These are phyloP conservation scores for Apteryx mantelli DNA, from an alignment of 2,113 vertebrate species.

Conservation along the genomic window DNA sequence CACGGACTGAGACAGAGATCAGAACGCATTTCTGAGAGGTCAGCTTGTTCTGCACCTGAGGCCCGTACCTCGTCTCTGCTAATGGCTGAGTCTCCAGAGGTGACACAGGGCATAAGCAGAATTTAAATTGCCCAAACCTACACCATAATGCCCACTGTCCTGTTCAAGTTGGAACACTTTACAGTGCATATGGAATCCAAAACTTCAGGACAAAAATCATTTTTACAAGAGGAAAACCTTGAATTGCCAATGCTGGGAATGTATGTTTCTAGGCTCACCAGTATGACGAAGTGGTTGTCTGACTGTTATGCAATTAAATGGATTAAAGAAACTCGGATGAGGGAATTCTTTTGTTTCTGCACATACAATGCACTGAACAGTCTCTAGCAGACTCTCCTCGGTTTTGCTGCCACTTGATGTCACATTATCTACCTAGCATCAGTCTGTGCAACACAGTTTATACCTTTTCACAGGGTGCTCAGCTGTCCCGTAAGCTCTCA, in stretches of 20 bases:
- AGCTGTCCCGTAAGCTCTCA: background rate
- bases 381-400: background rate
- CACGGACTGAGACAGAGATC: background rate
- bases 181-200: background rate
- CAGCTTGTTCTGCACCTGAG: background rate
- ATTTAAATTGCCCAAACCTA: background rate
- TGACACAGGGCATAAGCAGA: background rate
- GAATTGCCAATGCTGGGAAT: background rate
- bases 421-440: background rate
- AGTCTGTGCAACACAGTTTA: background rate
- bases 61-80: background rate
- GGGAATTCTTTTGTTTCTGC: background rate
- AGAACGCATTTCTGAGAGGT: background rate
- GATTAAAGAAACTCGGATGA: background rate
- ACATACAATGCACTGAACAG: background rate
- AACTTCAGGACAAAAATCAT: background rate
- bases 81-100: background rate
- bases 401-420: background rate
- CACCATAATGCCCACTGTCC: background rate
- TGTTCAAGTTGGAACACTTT: background rate
- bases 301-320: background rate
- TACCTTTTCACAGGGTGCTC: background rate
- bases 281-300: background rate
- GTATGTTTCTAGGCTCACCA: background rate
- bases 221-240: background rate